Evolutionary conservation across 2,113 vertebrate species (phyloP).

Genomic region (human (Homo sapiens)): GRCh38 chr16:79969501-79970000

Average conservation of each 20-base stretch:
- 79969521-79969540: background rate
- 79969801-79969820: too few relatives aligned
- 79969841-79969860: too few relatives aligned
- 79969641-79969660: background rate
- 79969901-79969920: too few relatives aligned
- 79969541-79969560: background rate
- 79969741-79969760: background rate
- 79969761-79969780: background rate
- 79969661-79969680: slow-evolving; percentile 17
- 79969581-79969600: background rate
- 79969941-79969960: too few relatives aligned
- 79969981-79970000: too few relatives aligned
- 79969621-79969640: background rate
- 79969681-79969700: background rate
- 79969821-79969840: too few relatives aligned
- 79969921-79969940: too few relatives aligned
- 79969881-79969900: too few relatives aligned
- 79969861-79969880: too few relatives aligned
- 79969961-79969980: too few relatives aligned
- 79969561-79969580: background rate
- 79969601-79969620: background rate
- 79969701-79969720: background rate
- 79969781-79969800: background rate
- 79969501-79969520: background rate
- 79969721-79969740: background rate